Percentiles rank a stretch among this genome's conserved stretches.
Evolutionary conservation across 2,888 invertebrate species (phyloP).

Genomic region (Lydus trimaculatus): DNA sequence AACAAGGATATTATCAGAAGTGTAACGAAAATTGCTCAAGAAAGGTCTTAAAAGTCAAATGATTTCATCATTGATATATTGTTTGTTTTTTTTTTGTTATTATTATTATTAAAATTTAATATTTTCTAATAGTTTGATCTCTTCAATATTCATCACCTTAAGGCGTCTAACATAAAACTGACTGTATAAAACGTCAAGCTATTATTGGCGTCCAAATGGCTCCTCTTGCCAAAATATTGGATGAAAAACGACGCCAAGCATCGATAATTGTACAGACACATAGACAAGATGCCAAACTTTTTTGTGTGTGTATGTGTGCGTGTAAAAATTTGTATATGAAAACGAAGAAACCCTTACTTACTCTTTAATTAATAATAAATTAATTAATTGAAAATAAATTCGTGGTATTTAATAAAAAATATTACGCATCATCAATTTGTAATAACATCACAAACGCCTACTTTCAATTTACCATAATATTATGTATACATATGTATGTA

Average conservation of each 20-base stretch:
- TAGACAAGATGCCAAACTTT: neutral
- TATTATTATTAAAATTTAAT: neutral
- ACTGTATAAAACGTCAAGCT: slow-evolving; percentile 32
- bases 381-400: too few relatives aligned
- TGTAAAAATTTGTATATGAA: too few relatives aligned
- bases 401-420: neutral
- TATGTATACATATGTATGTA: neutral
- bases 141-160: slow-evolving; percentile 17
- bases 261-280: slow-evolving; percentile 40
- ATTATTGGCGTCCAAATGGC: slow-evolving; percentile 38
- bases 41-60: neutral
- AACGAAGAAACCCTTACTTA: too few relatives aligned
- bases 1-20: neutral
- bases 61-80: neutral
- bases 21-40: neutral
- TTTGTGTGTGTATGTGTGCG: too few relatives aligned
- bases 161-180: slow-evolving; percentile 23
- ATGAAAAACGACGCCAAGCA: slow-evolving; percentile 54
- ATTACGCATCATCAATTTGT: neutral
- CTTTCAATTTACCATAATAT: neutral
- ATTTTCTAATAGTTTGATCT: neutral
- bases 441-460: neutral
- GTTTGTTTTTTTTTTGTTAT: neutral
- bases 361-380: too few relatives aligned
- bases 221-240: slow-evolving; percentile 53